phyloP scores from a whole-genome alignment of 2,888 invertebrate species.

The Acleris emargana region DNA sequence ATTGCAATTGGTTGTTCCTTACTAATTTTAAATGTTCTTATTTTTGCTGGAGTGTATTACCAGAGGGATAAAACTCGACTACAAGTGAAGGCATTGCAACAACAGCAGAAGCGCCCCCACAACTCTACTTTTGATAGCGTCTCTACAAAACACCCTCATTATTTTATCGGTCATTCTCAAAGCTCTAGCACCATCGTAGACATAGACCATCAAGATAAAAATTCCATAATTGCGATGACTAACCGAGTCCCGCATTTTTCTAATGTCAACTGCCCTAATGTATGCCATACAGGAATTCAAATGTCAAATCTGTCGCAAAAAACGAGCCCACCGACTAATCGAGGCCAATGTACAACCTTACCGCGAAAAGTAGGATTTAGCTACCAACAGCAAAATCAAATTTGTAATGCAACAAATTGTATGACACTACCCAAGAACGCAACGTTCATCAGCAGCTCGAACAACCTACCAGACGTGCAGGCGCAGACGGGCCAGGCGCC shows the following conservation, averaged over 20 bases:
- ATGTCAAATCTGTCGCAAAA: slow-evolving; percentile 78
- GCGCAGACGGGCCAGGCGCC: slow-evolving; percentile 76
- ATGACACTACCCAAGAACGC: slow-evolving; percentile 86
- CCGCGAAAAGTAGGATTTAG: slow-evolving; percentile 79
- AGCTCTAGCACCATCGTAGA: slow-evolving; percentile 93
- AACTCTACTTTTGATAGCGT: slow-evolving; percentile 83
- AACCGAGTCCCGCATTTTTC: slow-evolving; percentile 78
- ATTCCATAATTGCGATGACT: slow-evolving; percentile 79
- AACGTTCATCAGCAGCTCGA: slow-evolving; percentile 73
- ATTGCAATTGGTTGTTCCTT: slow-evolving; percentile 92
- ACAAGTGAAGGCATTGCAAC: slow-evolving; percentile 90
- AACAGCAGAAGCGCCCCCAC: slow-evolving; percentile 87
- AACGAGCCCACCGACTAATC: slow-evolving; percentile 72
- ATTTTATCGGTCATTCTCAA: slow-evolving; percentile 90
- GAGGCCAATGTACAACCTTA: slow-evolving; percentile 75
- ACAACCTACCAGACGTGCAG: slow-evolving; percentile 78
- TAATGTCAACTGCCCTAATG: slow-evolving; percentile 79
- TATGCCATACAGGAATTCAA: slow-evolving; percentile 85
- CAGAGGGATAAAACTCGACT: slow-evolving; percentile 90
- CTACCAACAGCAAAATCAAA: slow-evolving; percentile 73
- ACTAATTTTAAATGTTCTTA: slow-evolving; percentile 90
- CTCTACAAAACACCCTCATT: slow-evolving; percentile 89
- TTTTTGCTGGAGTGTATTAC: slow-evolving; percentile 93
- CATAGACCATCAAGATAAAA: slow-evolving; percentile 90
- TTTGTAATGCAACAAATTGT: slow-evolving; percentile 77